Conservation (phyloP, 2,113 vertebrate species). For the Chloebia gouldiae region DNA sequence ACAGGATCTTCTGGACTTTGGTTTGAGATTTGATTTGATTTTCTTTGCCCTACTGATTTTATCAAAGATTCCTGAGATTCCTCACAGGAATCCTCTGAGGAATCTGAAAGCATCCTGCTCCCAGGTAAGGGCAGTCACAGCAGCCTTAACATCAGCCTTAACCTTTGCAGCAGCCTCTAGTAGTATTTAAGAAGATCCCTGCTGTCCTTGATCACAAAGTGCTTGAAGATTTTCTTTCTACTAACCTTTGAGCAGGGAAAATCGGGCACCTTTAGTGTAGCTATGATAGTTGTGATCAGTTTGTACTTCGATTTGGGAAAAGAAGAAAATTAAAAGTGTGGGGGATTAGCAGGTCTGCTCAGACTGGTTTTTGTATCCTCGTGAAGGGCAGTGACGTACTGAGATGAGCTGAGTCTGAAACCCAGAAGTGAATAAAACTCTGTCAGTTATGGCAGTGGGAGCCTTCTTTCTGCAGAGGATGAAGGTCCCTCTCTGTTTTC, state of each 20-base stretch:
- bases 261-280: not conserved
- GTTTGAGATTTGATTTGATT: not conserved
- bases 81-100: not conserved
- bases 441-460: not conserved
- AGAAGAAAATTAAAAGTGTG: accelerated
- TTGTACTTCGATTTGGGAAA: not conserved
- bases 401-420: not conserved
- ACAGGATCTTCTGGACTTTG: not conserved
- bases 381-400: not conserved
- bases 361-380: not conserved
- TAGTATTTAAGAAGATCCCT: not conserved
- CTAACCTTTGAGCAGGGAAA: not conserved
- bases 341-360: not conserved
- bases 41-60: not conserved
- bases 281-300: not conserved
- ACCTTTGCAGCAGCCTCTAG: not conserved
- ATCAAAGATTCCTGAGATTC: not conserved
- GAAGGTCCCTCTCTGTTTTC: not conserved
- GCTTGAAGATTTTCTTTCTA: not conserved
- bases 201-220: not conserved
- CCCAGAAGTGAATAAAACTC: not conserved
- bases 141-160: not conserved
- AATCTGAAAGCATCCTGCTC: not conserved
- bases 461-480: not conserved
- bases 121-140: not conserved